These are phyloP conservation scores for Tortrix viridana DNA, from an alignment of 2,888 invertebrate genomes.

Conservation along the genomic window DNA sequence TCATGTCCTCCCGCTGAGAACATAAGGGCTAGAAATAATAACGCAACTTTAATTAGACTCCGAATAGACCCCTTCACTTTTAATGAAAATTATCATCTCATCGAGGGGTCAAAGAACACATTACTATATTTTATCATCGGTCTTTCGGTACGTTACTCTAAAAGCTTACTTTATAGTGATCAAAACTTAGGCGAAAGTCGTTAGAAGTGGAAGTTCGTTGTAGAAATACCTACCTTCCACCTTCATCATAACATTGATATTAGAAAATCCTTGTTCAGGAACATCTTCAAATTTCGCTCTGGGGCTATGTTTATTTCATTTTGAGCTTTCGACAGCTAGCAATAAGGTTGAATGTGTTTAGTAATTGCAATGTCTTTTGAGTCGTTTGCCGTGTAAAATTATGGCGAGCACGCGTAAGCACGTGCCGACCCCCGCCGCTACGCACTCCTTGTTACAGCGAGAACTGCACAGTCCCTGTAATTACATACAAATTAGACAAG, in stretches of 20 bases:
- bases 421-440: constrained; percentile 82
- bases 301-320: constrained; percentile 38
- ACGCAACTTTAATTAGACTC: constrained; percentile 72
- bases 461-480: constrained; percentile 80
- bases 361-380: constrained; percentile 40
- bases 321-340: constrained; percentile 20
- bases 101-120: constrained; percentile 78
- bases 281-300: constrained; percentile 55
- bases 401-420: constrained; percentile 74
- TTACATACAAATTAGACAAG: constrained; percentile 85
- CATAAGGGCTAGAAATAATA: constrained; percentile 66
- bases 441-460: constrained; percentile 81
- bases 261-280: constrained; percentile 50
- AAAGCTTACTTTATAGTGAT: constrained; percentile 67
- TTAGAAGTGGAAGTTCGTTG: constrained; percentile 51
- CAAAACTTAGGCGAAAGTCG: constrained; percentile 60
- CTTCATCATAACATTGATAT: constrained; percentile 59
- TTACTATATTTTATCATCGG: constrained; percentile 72
- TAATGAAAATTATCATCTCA: constrained; percentile 75
- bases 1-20: constrained; percentile 57
- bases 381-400: constrained; percentile 45
- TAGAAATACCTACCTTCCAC: constrained; percentile 60
- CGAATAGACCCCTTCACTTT: constrained; percentile 71
- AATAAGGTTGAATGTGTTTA: constrained; percentile 49
- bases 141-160: constrained; percentile 72